Evolutionary conservation across 2,797 vertebrate genomes (phyloP).

Genomic region (Antrozous pallidus): DNA sequence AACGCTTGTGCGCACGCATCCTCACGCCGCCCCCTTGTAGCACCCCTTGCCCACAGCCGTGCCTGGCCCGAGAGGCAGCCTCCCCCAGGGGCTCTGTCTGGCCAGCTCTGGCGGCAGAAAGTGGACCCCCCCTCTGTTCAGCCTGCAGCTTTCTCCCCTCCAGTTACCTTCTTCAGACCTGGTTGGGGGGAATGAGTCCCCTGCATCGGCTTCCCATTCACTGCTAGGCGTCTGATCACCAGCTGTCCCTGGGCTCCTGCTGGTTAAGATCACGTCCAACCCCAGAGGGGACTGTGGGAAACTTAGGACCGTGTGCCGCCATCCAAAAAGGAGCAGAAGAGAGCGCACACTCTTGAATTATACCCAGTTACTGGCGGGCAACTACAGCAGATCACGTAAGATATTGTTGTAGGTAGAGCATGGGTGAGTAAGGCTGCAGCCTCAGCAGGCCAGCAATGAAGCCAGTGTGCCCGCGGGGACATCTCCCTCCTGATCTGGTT

Average conservation of each 20-base stretch:
- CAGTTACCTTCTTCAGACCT: neutral
- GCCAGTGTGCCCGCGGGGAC: neutral
- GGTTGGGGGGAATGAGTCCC: neutral
- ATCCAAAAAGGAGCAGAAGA: neutral
- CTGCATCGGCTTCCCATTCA: neutral
- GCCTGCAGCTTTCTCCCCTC: neutral
- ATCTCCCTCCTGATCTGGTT: neutral
- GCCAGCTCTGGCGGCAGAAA: neutral
- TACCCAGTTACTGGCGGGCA: neutral
- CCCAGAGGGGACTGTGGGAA: neutral
- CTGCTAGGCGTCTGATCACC: neutral
- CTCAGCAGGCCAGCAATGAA: neutral
- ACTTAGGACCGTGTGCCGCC: neutral
- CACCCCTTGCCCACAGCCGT: rapidly evolving
- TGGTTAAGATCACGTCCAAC: neutral
- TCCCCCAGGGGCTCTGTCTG: neutral
- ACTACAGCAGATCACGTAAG: neutral
- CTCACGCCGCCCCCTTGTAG: rapidly evolving
- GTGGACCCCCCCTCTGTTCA: rapidly evolving
- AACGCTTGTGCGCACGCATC: rapidly evolving
- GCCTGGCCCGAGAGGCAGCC: no score
- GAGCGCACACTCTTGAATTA: neutral
- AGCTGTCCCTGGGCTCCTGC: neutral
- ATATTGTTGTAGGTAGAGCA: neutral
- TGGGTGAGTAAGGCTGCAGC: neutral